Evolutionary conservation across 1,140 invertebrate species (phyloP), one percentile per base, ranked within the genome.

Genomic region (Macrosteles quadrilineatus): DNA sequence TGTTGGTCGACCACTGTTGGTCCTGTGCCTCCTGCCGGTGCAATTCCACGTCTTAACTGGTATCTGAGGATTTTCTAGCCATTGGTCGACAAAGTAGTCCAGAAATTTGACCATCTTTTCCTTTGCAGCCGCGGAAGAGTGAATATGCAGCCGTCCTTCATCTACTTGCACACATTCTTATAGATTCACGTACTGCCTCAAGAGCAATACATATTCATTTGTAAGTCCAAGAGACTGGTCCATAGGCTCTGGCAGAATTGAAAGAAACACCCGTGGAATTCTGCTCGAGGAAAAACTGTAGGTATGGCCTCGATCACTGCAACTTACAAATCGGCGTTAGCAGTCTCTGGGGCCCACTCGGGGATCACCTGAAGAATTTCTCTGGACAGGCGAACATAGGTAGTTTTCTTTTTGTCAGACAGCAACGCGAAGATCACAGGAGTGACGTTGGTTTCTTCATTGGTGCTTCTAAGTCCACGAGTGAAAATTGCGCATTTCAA

Each of bases 121-220:
- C 12, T 29, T 29, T 55, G 6, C 50, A 12, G 50, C 6, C 6
- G 50, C 50, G 50, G 6, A 11, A 11, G 14, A n/a, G 19, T 55
- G 14, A 23, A 55, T 55, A 9, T 55, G 6, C 6, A 55, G 6
- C 47, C 47, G 66, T n/a, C 64, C 63, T 17, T 71, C 63, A 21
- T 67, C 43, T 25, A 71, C 53, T 32, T 71, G 43, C 53, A 67
- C 69, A 67, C 63, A 67, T 67, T 29, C 30, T 17, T 25, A 71
- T 71, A 19, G 2, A 19, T 17, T 53, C 23, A 19, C 40, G 32
- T 23, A 71, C 23, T 29, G 27, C 69, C 50, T 53, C 69, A 57
- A 53, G 30, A 29, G 67, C 1, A 27, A 27, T 25, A n/a, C n/a
- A 40, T 71, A 71, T 23, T 53, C 36, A n/a, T 23, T 31, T 40